Evolutionary conservation across 1,140 invertebrate species (phyloP), one percentile per base, ranked within the genome.

Genomic region (Dendroctonus valens): DNA sequence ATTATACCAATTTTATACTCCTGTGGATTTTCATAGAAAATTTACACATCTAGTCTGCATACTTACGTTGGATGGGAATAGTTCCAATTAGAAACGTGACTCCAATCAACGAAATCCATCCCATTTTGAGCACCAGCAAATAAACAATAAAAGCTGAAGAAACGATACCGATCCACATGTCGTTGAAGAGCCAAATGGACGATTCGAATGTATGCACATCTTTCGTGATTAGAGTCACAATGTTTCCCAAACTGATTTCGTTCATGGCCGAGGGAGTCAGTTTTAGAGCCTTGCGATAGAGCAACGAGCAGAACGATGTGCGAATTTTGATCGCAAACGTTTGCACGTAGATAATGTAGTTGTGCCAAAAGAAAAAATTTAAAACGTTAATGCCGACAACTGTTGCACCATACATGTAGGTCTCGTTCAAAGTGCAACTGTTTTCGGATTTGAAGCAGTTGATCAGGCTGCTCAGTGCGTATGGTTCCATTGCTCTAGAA

Each of bases 221-320:
- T 78, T 96, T 97, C 9, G 93, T 94, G 67, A 97, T 82, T 6
- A 97, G 81, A 79, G 97, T 98, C 11, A 97, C 89, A 75, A 97
- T 89, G 81, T 97, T 90, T 7, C 94, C 94, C 41, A 86, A 84
- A 6, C 91, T 92, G 7, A 91, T 92, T 74, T 91, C 83, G 12
- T 86, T 86, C 41, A 90, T 86, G 11, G 91, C 87, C 5, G 84
- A 85, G 72, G 86, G 86, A 53, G 84, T 89, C 5, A 92, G 75
- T 26, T 84, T 83, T 37, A 91, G 76, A n/a, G 87, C 83, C 85
- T 94, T 94, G 75, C 90, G 85, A 78, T 93, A 95, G 66, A 94
- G 87, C 41, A 94, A 80, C 0, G 90, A 89, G 70, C 87, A 90
- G 76, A 89, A 87, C 0, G 90, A 88, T 42, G 93, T 83, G 66